These are phyloP conservation scores for Hirtodrosophila histrioides DNA, from an alignment of 2,888 invertebrate genomes.

Conservation along the genomic window DNA sequence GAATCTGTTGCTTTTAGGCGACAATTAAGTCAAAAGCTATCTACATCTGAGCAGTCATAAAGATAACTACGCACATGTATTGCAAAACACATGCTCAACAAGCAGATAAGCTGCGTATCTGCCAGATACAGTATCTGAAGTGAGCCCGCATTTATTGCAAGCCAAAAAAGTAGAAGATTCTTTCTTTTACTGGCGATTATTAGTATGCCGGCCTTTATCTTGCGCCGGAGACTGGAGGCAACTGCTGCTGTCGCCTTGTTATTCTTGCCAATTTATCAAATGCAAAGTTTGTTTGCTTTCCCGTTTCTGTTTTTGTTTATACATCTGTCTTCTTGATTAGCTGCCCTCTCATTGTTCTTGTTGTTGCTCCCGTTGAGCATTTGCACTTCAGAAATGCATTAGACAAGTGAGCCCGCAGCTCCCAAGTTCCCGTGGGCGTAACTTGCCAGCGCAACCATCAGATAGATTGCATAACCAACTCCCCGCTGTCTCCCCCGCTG, in stretches of 20 bases:
- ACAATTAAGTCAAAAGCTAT: slow-evolving; percentile 9
- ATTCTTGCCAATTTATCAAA: slow-evolving; percentile 63
- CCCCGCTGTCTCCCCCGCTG: slow-evolving; percentile 10
- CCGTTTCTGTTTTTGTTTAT: slow-evolving; percentile 50
- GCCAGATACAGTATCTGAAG: slow-evolving; percentile 58
- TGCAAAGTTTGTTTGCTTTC: slow-evolving; percentile 41
- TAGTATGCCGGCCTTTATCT: slow-evolving; percentile 45
- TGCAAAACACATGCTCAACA: slow-evolving; percentile 54
- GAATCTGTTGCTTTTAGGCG: slow-evolving; percentile 10
- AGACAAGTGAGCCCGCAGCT: slow-evolving; percentile 22
- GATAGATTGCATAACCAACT: slow-evolving; percentile 40
- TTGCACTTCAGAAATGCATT: slow-evolving; percentile 58
- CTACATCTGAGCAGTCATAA: slow-evolving; percentile 13
- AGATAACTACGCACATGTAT: slow-evolving; percentile 35
- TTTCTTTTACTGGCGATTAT: slow-evolving; percentile 7
- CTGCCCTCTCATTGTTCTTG: slow-evolving; percentile 3
- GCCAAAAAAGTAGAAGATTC: slow-evolving; percentile 25
- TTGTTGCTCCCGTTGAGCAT: slow-evolving; percentile 12
- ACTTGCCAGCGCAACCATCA: slow-evolving; percentile 18
- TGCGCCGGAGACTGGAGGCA: neutral
- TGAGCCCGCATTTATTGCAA: slow-evolving; percentile 52
- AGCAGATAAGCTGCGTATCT: slow-evolving; percentile 54
- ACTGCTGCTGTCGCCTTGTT: slow-evolving; percentile 32
- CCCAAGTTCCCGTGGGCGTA: slow-evolving; percentile 29
- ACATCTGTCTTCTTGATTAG: slow-evolving; percentile 58